Conservation (phyloP, 2,113 vertebrate species). For the Eupsittula cactorum region DNA sequence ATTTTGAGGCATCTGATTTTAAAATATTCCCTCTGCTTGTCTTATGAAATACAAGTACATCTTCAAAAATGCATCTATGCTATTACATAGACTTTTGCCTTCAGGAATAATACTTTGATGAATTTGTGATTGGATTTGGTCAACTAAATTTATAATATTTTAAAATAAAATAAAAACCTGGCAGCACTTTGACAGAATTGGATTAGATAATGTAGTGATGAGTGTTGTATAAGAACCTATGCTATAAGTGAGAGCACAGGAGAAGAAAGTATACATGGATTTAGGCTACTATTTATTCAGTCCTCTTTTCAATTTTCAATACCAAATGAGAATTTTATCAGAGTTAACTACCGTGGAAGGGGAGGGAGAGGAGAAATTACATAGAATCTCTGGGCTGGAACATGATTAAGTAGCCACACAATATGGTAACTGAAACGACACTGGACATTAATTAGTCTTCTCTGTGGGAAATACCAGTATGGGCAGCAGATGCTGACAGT, state of each 20-base stretch:
- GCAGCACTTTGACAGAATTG: background rate
- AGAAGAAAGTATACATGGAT: background rate
- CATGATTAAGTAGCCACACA: slow-evolving; percentile 29
- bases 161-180: background rate
- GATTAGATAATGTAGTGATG: background rate
- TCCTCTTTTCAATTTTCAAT: slow-evolving; percentile 14
- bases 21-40: background rate
- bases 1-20: background rate
- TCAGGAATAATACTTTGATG: background rate
- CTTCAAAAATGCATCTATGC: background rate
- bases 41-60: background rate
- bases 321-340: slow-evolving; percentile 8
- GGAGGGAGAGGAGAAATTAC: background rate
- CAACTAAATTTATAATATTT: background rate
- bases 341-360: background rate
- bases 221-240: background rate
- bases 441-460: slow-evolving; percentile 12
- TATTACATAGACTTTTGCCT: background rate
- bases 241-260: background rate
- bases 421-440: background rate
- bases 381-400: slow-evolving; percentile 30
- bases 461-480: slow-evolving; percentile 10
- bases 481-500: background rate
- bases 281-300: background rate
- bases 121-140: background rate